These are phyloP conservation scores for Amphiprion clarkii DNA, from an alignment of 2,797 vertebrate genomes.

Conservation along the genomic window DNA sequence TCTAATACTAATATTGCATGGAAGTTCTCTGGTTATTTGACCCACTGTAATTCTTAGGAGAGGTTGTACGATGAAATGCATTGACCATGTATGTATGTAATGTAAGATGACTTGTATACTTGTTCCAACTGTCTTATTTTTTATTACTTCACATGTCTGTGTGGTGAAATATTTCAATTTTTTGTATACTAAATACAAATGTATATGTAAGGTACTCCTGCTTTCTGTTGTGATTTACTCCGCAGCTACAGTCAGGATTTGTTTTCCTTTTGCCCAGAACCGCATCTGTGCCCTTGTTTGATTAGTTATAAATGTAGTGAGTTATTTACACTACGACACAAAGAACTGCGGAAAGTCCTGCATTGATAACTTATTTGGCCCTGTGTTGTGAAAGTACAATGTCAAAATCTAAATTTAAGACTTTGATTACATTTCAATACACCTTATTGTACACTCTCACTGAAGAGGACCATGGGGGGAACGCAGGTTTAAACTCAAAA, in stretches of 20 bases:
- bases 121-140: conserved; percentile 83
- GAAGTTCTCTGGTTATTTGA: conserved; percentile 81
- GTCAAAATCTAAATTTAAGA: too few species aligned
- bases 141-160: conserved; percentile 84
- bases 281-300: neutral
- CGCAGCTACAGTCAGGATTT: neutral
- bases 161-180: conserved; percentile 84
- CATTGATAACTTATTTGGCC: too few species aligned
- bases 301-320: too few species aligned
- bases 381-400: too few species aligned
- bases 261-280: too few species aligned
- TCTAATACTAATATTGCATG: conserved; percentile 81
- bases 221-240: conserved; percentile 43
- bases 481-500: too few species aligned
- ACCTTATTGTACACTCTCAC: too few species aligned
- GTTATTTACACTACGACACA: too few species aligned
- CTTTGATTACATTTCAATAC: too few species aligned
- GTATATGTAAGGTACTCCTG: conserved; percentile 77
- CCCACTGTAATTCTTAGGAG: conserved; percentile 78
- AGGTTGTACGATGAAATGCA: conserved; percentile 79
- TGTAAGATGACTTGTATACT: conserved; percentile 84
- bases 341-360: too few species aligned
- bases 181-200: conserved; percentile 88
- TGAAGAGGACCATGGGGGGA: too few species aligned
- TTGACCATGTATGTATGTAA: conserved; percentile 82